phyloP scores from a whole-genome alignment of 2,113 vertebrate genomes.

The Oncorhynchus kisutch region DNA sequence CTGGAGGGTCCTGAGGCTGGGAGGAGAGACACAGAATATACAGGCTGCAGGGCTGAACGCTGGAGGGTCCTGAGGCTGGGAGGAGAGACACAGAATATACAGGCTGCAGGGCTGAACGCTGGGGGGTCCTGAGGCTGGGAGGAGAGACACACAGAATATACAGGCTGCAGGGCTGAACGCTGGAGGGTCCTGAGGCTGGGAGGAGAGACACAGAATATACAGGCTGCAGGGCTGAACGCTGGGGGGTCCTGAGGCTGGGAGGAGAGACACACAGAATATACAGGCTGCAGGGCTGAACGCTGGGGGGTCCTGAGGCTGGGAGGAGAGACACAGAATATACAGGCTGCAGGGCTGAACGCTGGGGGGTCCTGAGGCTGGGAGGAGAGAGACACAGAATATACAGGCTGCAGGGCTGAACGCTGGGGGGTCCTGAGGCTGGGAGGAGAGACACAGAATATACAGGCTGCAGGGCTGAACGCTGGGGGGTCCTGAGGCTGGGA shows the following conservation, averaged over 20 bases:
- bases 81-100: not conserved
- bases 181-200: constrained; percentile 81
- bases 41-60: constrained; percentile 72
- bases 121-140: constrained; percentile 82
- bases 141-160: not conserved
- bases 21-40: not conserved
- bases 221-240: constrained; percentile 70
- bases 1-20: constrained; percentile 82
- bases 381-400: constrained; percentile 1
- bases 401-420: constrained; percentile 72
- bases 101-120: constrained; percentile 70
- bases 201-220: not conserved
- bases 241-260: constrained; percentile 82
- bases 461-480: constrained; percentile 70
- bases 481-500: constrained; percentile 82
- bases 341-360: constrained; percentile 70
- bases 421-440: constrained; percentile 81
- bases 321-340: not conserved
- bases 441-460: not conserved
- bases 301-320: constrained; percentile 81
- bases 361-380: constrained; percentile 82
- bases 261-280: not conserved
- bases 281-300: constrained; percentile 72
- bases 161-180: constrained; percentile 72
- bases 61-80: constrained; percentile 81